Evolutionary conservation across 2,797 vertebrate genomes (phyloP).

Genomic region (Tokudaia tokunoshimensis): DNA sequence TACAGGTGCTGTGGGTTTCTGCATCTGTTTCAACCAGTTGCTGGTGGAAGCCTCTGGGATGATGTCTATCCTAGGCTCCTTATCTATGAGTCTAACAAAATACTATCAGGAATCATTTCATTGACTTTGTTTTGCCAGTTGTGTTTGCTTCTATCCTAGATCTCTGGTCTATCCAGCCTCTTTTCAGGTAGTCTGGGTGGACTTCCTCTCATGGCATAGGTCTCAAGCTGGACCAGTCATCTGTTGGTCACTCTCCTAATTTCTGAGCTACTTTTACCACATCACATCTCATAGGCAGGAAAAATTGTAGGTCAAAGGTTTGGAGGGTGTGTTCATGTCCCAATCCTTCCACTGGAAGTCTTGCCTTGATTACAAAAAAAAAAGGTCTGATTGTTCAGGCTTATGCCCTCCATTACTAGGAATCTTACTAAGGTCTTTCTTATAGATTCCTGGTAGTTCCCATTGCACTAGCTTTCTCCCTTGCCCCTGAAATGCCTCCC

Average conservation of each 20-base stretch:
- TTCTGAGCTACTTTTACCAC: not conserved
- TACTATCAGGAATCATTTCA: not conserved
- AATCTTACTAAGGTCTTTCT: not conserved
- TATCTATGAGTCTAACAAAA: not conserved
- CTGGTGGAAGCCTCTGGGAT: not conserved
- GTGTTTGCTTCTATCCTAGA: not conserved
- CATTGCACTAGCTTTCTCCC: not conserved
- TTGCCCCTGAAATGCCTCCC: not conserved
- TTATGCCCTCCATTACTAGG: not conserved
- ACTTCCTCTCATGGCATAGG: not conserved
- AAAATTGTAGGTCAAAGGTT: not conserved
- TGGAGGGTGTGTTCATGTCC: not conserved
- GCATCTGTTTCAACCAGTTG: not conserved
- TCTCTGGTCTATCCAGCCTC: not conserved
- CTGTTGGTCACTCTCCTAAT: not conserved
- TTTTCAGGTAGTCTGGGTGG: not conserved
- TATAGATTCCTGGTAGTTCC: not conserved
- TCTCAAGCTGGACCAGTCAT: not conserved
- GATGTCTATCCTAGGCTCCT: not conserved
- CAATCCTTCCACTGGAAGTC: not conserved
- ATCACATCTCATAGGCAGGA: not conserved
- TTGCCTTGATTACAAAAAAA: not conserved
- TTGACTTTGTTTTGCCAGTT: not conserved
- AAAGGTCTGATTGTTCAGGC: too few relatives aligned
- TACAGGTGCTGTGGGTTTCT: not conserved